Evolutionary conservation across 2,888 invertebrate genomes (phyloP), one percentile per base, ranked within the genome.

Genomic region (Drosophila pullipes): DNA sequence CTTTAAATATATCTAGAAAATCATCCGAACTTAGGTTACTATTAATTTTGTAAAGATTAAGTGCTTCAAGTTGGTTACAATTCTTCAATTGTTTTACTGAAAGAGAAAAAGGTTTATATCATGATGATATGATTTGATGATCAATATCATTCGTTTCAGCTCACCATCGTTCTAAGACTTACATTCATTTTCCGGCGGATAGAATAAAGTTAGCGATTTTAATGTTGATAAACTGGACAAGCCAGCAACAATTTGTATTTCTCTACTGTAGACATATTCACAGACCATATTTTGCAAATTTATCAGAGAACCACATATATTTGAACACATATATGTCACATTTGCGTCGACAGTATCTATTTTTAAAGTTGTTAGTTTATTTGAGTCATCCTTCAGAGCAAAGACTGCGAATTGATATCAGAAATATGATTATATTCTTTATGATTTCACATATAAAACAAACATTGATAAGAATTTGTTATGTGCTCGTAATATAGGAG

Each of bases 1-100:
- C 57, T 28, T 54, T 74, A 35, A 74, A 74, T 9, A 68, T 49
- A 16, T 74, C 35, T 31, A 74, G 11, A 28, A 74, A 74, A 25
- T 62, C 62, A 6, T 58, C 41, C 4, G 41, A 1, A 18, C 11
- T 41, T 1, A 68, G n/a, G 11, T 44, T 33, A 25, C 39, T 54
- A 25, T 28, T 10, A 41, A 58, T 11, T 25, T 50, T 54, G 22
- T 59, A 54, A 16, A 74, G 47, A 18, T 68, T 25, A 28, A 74
- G 44, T 16, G 18, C 35, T 49, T 74, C 50, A 18, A 74, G n/a
- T 35, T 62, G 68, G 6, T 49, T 68, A 11, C 52, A 62, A 13
- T 37, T 37, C 35, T 41, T 68, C 25, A 74, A 44, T 11, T 37
- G 58, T 6, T 22, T 50, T 6, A 74, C 74, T 74, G 16, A 31